phyloP scores from a whole-genome alignment of 2,113 vertebrate genomes.

The Gobiocypris rarus region DNA sequence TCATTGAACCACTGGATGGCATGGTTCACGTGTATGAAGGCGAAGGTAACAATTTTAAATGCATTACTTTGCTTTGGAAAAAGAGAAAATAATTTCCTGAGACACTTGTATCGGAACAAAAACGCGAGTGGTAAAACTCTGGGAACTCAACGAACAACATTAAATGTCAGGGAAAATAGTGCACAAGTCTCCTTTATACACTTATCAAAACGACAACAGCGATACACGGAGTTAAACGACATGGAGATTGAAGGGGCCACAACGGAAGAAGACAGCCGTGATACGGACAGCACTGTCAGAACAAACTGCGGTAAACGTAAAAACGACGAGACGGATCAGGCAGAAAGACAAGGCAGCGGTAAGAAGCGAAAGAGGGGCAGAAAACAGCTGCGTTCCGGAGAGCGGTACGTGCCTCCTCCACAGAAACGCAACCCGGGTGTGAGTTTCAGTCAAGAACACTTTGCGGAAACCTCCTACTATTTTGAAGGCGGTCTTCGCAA shows the following conservation, averaged over 20 bases:
- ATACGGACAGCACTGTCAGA: background rate
- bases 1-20: background rate
- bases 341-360: slow-evolving; percentile 26
- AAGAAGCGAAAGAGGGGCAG: slow-evolving; percentile 70
- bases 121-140: background rate
- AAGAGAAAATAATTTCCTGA: background rate
- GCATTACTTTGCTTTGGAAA: background rate
- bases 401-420: slow-evolving; percentile 89
- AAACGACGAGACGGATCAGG: slow-evolving; percentile 53
- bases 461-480: slow-evolving; percentile 90
- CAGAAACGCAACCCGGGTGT: slow-evolving; percentile 84
- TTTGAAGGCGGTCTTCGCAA: slow-evolving; percentile 92
- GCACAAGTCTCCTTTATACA: background rate
- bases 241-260: slow-evolving; percentile 61
- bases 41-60: background rate
- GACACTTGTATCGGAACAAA: background rate
- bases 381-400: slow-evolving; percentile 69
- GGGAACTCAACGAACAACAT: background rate
- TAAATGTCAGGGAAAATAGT: background rate
- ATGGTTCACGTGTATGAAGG: slow-evolving; percentile 11
- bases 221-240: background rate
- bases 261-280: slow-evolving; percentile 8
- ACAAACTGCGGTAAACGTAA: slow-evolving; percentile 72
- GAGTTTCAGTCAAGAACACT: slow-evolving; percentile 88
- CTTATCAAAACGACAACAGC: background rate